Base-by-base conservation (phyloP, 1,140 invertebrate species). In the Drosophila sucinea region DNA sequence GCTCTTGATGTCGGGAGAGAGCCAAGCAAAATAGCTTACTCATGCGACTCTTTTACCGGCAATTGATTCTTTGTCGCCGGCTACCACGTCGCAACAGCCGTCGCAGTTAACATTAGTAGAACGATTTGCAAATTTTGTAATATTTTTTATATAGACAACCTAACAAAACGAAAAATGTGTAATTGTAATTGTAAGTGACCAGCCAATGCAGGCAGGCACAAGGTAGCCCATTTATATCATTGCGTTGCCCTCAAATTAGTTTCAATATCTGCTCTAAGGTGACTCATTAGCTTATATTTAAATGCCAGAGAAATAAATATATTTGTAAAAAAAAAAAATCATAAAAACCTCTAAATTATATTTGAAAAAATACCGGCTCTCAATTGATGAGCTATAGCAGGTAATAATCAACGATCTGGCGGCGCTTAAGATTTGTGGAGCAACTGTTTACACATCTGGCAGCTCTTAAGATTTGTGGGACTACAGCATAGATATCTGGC, bases 141-240 rank as follows among this genome's bases (percentile, higher is more conserved):
- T 89, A 87, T 87, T 87, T 87, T 89, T 87, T 87, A 89, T 80
- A 66, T 87, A 87, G 77, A 60, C 77, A 83, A 77, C 67, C 71
- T 67, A 82, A 66, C 77, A 63, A 78, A 67, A 44, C 17, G 60
- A 74, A 67, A 60, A 73, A 54, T 54, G 40, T 64, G 61, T 60
- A 41, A 63, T 57, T 68, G 56, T 66, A 72, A 57, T 66, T 66
- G 58, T 60, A 47, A 23, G 7, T 60, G 30, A 5, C 27, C 25
- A 47, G 62, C 41, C 47, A 40, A 56, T 29, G 32, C 64, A 25
- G 40, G 58, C 40, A 25, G 44, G 23, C 44, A 27, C 44, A 27
- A 27, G 61, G 62, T 67, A 79, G 77, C 60, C 35, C 5, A 17
- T 57, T 56, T 25, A 74, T 29, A 44, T 70, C 56, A 38, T 58